Conservation (phyloP, 1,140 invertebrate species). For the Bradynema listronoti region DNA sequence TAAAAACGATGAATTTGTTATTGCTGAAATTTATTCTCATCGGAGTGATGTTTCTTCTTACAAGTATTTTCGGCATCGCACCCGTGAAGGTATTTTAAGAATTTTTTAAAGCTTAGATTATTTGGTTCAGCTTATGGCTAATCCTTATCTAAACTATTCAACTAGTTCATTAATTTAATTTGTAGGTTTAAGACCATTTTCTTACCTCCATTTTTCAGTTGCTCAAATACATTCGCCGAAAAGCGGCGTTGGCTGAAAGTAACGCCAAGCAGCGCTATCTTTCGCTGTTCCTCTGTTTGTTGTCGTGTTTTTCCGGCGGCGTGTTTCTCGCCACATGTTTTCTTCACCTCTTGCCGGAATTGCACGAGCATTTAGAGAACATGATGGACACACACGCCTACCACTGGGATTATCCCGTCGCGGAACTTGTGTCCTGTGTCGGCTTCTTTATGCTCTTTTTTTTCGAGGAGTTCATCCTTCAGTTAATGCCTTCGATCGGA, state of each 20-base stretch:
- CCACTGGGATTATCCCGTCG: slow-evolving; percentile 63
- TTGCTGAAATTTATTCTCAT: slow-evolving; percentile 40
- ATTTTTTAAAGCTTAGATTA: slow-evolving; percentile 5
- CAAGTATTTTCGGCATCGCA: slow-evolving; percentile 35
- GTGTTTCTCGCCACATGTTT: slow-evolving; percentile 74
- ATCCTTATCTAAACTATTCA: background rate
- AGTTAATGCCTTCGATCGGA: slow-evolving; percentile 45
- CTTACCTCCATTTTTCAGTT: slow-evolving; percentile 31
- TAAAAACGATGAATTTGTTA: slow-evolving; percentile 42
- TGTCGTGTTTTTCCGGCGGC: slow-evolving; percentile 76
- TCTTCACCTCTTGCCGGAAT: slow-evolving; percentile 76
- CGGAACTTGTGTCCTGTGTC: slow-evolving; percentile 68
- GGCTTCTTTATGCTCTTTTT: slow-evolving; percentile 80
- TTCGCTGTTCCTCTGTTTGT: slow-evolving; percentile 59
- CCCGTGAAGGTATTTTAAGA: slow-evolving; percentile 38
- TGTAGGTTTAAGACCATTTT: background rate
- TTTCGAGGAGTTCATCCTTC: slow-evolving; percentile 70
- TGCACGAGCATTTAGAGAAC: slow-evolving; percentile 53
- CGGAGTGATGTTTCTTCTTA: slow-evolving; percentile 37
- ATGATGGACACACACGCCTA: slow-evolving; percentile 18
- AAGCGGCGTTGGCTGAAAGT: slow-evolving; percentile 33
- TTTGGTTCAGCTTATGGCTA: background rate
- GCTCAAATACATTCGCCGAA: slow-evolving; percentile 41
- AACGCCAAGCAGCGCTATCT: slow-evolving; percentile 29
- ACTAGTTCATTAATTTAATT: slow-evolving; percentile 8